Evolutionary conservation across 2,113 vertebrate species (phyloP), one percentile per base, ranked within the genome.

Genomic region (Haplochromis vanheusdeni): DNA sequence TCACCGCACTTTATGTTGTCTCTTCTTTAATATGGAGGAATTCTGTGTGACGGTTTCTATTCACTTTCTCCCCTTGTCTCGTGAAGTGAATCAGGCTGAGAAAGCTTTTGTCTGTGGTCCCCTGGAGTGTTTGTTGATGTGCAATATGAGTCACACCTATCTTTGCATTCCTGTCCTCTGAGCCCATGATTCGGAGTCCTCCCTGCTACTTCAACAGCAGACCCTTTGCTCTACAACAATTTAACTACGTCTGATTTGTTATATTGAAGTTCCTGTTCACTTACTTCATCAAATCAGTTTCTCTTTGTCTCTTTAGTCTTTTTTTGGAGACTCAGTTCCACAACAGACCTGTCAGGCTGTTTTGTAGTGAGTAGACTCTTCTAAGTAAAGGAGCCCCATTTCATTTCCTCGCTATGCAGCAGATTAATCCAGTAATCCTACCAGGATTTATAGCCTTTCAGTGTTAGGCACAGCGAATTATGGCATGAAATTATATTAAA

Each of bases 161-260:
- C 86, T 94, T 93, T 87, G 93, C 94, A 93, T 96, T 96, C 93
- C 92, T 87, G 23, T 4, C 6, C 54, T 82, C 56, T 95, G 90
- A 94, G 79, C 86, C 73, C 80, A 35, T 60, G 82, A 81, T 56
- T 79, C 35, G 17, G 49, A 33, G 23, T 45, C 51, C 60, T 45
- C 49, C 37, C 47, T 5, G 7, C 73, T 4, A 7, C 6, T 90
- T 85, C 81, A 81, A 58, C 60, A 77, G 9, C 56, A 81, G 65
- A 70, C 16, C 58, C 45, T 73, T 51, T 79, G 42, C 81, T 81
- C 40, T 7, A 37, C 35, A 62, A 13, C 23, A 23, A 77, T 33
- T 8, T 79, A 86, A 31, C 33, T 6, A 12, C 37, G 47, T 8
- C 52, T 68, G 33, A 40, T 68, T 47, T 60, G 73, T 55, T 54